These are phyloP conservation scores for Syndactyla subalaris DNA, from an alignment of 2,797 vertebrate genomes.

Conservation along the genomic window DNA sequence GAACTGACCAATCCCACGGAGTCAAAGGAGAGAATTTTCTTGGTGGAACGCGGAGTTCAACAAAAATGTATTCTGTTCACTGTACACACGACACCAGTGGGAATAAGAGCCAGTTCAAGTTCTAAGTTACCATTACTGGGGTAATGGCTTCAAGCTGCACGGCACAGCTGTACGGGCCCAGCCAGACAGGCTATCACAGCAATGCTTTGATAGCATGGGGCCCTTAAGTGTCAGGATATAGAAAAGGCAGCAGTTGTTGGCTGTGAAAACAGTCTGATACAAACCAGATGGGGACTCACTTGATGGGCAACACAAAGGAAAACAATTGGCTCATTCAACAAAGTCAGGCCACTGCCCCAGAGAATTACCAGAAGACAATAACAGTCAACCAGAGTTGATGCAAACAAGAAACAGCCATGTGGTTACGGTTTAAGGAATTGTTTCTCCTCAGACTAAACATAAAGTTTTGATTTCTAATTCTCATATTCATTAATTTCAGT, in stretches of 20 bases:
- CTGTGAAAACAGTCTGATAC: constrained; percentile 89
- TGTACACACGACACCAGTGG: constrained; percentile 75
- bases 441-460: constrained; percentile 81
- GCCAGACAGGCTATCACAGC: constrained; percentile 79
- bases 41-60: constrained; percentile 24
- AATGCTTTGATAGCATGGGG: constrained; percentile 83
- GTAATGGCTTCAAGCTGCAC: constrained; percentile 81
- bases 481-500: constrained; percentile 75
- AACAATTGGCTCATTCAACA: constrained; percentile 86
- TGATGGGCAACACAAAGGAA: constrained; percentile 85
- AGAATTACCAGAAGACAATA: constrained; percentile 80
- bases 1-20: constrained; percentile 19
- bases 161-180: constrained; percentile 78
- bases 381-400: constrained; percentile 76
- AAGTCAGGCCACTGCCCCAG: constrained; percentile 77
- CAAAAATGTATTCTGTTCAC: constrained; percentile 71
- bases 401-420: constrained; percentile 82
- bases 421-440: constrained; percentile 73
- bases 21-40: constrained; percentile 34
- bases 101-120: constrained; percentile 76
- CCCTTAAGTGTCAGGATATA: constrained; percentile 84
- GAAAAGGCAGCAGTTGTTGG: constrained; percentile 85
- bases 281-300: constrained; percentile 89
- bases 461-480: constrained; percentile 81
- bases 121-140: constrained; percentile 73